Percentiles rank a stretch among this genome's conserved stretches.
Conservation (phyloP, 2,113 vertebrate species). For the Myrmecobius fasciatus region DNA sequence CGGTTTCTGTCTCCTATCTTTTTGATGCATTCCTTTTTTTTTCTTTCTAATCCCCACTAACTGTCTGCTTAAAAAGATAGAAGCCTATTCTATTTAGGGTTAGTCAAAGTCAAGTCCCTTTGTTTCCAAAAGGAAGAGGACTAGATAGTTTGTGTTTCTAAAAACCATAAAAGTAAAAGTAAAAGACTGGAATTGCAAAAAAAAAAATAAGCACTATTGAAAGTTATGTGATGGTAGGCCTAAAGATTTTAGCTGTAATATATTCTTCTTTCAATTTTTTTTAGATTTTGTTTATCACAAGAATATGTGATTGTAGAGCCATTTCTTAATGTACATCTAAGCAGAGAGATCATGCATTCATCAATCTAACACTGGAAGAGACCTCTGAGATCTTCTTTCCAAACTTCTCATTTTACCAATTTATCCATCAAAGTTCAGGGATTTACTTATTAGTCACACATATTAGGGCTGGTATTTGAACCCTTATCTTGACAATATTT, state of each 20-base stretch:
- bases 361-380: neutral
- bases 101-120: neutral
- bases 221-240: neutral
- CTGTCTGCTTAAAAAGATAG: conserved; percentile 35
- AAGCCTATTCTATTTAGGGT: conserved; percentile 17
- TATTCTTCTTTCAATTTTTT: neutral
- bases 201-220: neutral
- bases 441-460: neutral
- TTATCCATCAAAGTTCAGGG: neutral
- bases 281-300: neutral
- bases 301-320: neutral
- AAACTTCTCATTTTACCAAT: neutral
- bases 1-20: conserved; percentile 59
- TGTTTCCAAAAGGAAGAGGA: neutral
- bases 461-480: neutral
- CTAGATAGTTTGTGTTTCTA: neutral
- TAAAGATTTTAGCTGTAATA: neutral
- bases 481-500: neutral
- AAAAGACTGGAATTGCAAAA: neutral
- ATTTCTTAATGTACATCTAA: neutral
- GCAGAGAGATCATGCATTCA: neutral
- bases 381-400: neutral
- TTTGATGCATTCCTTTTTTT: conserved; percentile 53
- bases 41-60: conserved; percentile 26
- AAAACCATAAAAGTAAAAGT: conserved; percentile 1